Conservation (phyloP, 2,113 vertebrate genomes). For the Danio rerio region DNA sequence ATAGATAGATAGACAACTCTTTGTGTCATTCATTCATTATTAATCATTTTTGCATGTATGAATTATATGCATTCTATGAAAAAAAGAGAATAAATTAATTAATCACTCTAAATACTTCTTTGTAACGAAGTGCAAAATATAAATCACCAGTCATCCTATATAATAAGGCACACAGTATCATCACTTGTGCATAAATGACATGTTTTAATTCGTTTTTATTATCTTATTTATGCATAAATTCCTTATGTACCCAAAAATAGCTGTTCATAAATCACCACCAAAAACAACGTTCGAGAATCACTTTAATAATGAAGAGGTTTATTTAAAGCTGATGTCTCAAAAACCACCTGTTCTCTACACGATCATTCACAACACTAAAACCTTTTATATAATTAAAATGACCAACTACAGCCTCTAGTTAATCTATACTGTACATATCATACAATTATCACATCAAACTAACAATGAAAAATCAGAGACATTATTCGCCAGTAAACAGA, state of each 20-base stretch:
- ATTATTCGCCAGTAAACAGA: neutral
- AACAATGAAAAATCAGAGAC: neutral
- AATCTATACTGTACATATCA: neutral
- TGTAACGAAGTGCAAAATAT: too few species aligned
- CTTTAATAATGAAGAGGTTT: neutral
- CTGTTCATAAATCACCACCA: neutral
- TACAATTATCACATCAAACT: neutral
- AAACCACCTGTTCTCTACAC: neutral
- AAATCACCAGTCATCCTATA: too few species aligned
- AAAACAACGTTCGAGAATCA: neutral
- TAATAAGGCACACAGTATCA: too few species aligned
- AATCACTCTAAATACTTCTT: too few species aligned
- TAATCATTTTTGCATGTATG: too few species aligned
- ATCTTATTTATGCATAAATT: neutral
- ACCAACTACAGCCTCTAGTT: neutral
- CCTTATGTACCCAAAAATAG: neutral
- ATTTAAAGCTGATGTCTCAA: conserved; percentile 16
- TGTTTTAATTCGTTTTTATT: neutral
- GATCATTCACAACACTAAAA: neutral
- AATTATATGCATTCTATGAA: too few species aligned
- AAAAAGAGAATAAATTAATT: too few species aligned
- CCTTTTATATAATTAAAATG: neutral
- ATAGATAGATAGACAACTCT: too few species aligned
- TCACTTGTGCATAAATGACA: neutral
- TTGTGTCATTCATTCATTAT: too few species aligned